These are phyloP conservation scores for Pseudotriccus pelzelni DNA, from an alignment of 2,797 vertebrate genomes.

Conservation along the genomic window DNA sequence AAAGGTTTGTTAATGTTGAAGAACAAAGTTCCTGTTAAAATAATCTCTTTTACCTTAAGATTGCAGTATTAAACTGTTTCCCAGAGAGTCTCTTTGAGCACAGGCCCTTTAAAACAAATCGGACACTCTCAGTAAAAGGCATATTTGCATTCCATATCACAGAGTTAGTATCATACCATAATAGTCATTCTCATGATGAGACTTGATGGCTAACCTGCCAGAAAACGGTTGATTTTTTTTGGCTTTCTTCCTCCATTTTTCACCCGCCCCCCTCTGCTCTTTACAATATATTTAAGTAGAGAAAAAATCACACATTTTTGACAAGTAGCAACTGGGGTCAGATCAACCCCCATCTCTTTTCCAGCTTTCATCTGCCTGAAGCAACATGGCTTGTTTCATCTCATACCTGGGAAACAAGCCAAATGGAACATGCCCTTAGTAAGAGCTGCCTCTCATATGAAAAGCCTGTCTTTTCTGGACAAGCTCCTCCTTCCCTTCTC, in stretches of 20 bases:
- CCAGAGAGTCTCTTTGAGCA: neutral
- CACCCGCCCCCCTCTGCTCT: neutral
- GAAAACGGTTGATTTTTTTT: conserved; percentile 40
- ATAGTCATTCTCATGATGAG: neutral
- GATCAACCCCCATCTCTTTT: conserved; percentile 20
- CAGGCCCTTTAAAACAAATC: neutral
- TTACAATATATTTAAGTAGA: conserved; percentile 33
- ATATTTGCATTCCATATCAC: neutral
- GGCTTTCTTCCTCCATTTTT: conserved; percentile 54
- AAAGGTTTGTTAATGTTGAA: neutral
- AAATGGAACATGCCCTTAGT: neutral
- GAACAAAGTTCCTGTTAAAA: neutral
- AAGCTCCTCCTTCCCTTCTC: neutral
- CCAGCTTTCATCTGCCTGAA: conserved; percentile 47
- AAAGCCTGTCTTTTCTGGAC: neutral
- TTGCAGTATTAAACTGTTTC: neutral
- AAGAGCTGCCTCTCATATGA: neutral
- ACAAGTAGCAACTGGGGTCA: conserved; percentile 54
- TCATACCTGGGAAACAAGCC: conserved; percentile 37
- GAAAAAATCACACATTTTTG: conserved; percentile 52
- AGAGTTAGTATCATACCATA: neutral
- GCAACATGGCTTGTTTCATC: conserved; percentile 35
- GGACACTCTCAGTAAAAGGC: neutral
- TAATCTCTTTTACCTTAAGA: neutral
- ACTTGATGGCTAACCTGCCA: conserved; percentile 33